These are phyloP conservation scores for Chlamydotis undulata DNA, from an alignment of 2,113 vertebrate genomes.

Conservation along the genomic window DNA sequence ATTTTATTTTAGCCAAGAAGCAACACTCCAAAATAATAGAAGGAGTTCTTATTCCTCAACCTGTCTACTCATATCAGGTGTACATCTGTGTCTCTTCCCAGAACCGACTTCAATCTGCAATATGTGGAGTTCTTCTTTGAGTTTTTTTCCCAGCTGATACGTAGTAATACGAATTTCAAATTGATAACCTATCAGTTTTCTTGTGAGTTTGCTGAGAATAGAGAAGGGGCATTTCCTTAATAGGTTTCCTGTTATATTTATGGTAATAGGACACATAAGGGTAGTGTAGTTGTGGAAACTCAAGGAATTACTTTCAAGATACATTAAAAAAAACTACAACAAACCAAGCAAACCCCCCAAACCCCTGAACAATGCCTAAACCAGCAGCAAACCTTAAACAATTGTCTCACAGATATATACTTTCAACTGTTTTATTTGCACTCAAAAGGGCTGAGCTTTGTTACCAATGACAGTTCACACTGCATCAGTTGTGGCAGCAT, in stretches of 20 bases:
- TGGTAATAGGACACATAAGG: background rate
- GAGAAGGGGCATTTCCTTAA: background rate
- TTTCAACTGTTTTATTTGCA: background rate
- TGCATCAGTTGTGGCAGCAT: too few species aligned
- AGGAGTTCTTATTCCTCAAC: background rate
- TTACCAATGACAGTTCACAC: background rate
- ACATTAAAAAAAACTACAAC: background rate
- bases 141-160: background rate
- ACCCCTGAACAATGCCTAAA: background rate
- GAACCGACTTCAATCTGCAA: background rate
- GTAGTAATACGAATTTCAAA: background rate
- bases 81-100: background rate
- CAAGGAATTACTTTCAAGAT: background rate
- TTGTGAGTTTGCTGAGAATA: background rate
- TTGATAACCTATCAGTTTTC: background rate
- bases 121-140: background rate
- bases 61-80: accelerated
- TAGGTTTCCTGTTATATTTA: background rate
- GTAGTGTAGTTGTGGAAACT: background rate
- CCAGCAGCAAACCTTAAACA: background rate
- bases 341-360: too few species aligned
- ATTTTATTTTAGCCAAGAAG: background rate
- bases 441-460: background rate
- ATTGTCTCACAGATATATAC: too few species aligned
- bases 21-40: background rate